Evolutionary conservation across 1,140 invertebrate genomes (phyloP).

Genomic region (Metaphire vulgaris): DNA sequence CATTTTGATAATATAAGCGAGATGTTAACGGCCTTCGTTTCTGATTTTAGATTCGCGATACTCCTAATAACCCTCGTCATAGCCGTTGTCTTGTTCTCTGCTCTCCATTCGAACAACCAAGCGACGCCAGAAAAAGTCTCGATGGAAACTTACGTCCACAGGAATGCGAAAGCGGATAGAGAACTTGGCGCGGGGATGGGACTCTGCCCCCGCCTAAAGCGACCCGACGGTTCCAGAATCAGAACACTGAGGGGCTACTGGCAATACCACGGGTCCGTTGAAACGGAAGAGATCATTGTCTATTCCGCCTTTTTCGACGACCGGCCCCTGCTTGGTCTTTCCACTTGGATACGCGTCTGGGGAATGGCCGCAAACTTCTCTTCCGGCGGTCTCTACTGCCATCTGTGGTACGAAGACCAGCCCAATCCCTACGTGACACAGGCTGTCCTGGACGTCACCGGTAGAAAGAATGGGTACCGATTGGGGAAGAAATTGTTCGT

Average conservation of each 20-base stretch:
- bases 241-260: not conserved
- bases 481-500: not conserved
- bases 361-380: not conserved
- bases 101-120: too few species aligned
- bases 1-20: too few species aligned
- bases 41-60: too few species aligned
- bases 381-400: not conserved
- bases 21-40: too few species aligned
- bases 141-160: too few species aligned
- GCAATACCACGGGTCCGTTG: not conserved
- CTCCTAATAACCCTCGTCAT: too few species aligned
- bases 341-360: not conserved
- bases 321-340: not conserved
- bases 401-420: conserved; percentile 10
- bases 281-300: conserved; percentile 3
- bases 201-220: not conserved
- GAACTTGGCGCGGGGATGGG: not conserved
- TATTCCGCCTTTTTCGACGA: conserved; percentile 24
- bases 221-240: not conserved
- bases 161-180: too few species aligned
- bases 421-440: not conserved
- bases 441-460: conserved; percentile 4
- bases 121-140: too few species aligned
- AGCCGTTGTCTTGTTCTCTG: too few species aligned
- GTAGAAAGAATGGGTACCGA: not conserved